phyloP scores from a whole-genome alignment of 1,140 invertebrate genomes.

The Potamilus streckersoni region DNA sequence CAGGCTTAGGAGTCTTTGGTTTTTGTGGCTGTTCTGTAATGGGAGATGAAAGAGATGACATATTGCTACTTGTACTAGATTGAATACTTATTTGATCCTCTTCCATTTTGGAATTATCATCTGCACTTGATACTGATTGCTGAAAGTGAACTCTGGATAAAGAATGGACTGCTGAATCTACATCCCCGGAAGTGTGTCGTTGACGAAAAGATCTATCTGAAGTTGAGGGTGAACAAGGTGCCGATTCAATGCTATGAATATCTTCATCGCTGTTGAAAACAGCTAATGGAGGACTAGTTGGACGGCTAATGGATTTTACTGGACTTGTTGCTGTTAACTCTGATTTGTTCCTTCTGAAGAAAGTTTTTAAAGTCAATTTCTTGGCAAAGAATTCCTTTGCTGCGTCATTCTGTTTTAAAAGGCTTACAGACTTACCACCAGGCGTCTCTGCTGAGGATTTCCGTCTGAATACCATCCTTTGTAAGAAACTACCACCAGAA shows the following conservation, averaged over 20 bases:
- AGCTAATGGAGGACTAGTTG: slow-evolving; percentile 46
- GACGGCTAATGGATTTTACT: slow-evolving; percentile 30
- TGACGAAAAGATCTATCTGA: slow-evolving; percentile 29
- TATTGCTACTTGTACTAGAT: slow-evolving; percentile 17
- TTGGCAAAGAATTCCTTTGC: slow-evolving; percentile 36
- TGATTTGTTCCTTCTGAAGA: slow-evolving; percentile 54
- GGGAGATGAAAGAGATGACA: slow-evolving; percentile 17
- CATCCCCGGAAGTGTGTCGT: slow-evolving; percentile 43
- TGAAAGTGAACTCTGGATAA: too few species aligned
- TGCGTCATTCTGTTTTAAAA: slow-evolving; percentile 35
- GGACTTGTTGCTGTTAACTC: slow-evolving; percentile 16
- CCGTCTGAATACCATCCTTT: slow-evolving; percentile 51
- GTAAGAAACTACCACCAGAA: slow-evolving; percentile 44
- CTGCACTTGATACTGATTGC: too few species aligned
- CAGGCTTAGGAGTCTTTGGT: slow-evolving; percentile 33
- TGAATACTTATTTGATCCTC: slow-evolving; percentile 21
- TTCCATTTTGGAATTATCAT: neutral
- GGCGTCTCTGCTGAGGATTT: slow-evolving; percentile 42
- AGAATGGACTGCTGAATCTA: neutral
- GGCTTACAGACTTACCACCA: slow-evolving; percentile 4
- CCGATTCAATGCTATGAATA: slow-evolving; percentile 48
- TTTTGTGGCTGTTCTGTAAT: slow-evolving; percentile 23
- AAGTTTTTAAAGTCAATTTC: slow-evolving; percentile 50
- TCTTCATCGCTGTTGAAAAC: slow-evolving; percentile 55
- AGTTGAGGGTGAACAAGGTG: slow-evolving; percentile 45